Evolutionary conservation across 2,888 invertebrate species (phyloP), one percentile per base, ranked within the genome.

Genomic region (Cremastinae sp.): DNA sequence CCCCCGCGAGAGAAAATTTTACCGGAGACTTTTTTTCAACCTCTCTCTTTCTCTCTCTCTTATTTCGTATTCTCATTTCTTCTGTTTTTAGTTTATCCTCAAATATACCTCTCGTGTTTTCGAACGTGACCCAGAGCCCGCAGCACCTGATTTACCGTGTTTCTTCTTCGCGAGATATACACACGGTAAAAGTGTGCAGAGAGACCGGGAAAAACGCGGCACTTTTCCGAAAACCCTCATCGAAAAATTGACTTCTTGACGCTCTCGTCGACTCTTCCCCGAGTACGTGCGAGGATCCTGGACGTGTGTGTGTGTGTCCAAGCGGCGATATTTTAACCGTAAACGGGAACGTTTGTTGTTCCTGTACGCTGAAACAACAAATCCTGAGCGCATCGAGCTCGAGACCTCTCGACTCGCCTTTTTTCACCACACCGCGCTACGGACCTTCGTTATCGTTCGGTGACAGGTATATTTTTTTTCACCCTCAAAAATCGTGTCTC

Each of bases 81-180:
- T 72, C 55, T 72, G n/a, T 55, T 43, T 39, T 58, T 35, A 12
- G 47, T 55, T 28, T 41, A 55, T 18, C 37, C 49, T 28, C 49
- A 45, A 65, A 28, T 65, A 16, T 43, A 55, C 41, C 49, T 55
- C 55, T 22, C 14, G 66, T 83, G 73, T 87, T 87, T 81, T 83
- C 71, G 83, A 81, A 88, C 87, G 88, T 88, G 88, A 82, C 86
- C 74, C 35, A 66, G 72, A 78, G 75, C 72, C 75, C 69, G 70
- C 72, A 49, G 78, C 84, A 83, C 83, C 84, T 86, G 87, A 88
- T 86, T 87, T 85, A 59, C 65, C 39, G 20, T 43, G 59, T 59
- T 65, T 70, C 35, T 66, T 72, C 56, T 70, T n/a, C 35, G 61
- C 53, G 49, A 43, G 58, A 37, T 55, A 56, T 28, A 59, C 35